phyloP scores from a whole-genome alignment of 2,888 invertebrate genomes.

The Bugulina stolonifera region DNA sequence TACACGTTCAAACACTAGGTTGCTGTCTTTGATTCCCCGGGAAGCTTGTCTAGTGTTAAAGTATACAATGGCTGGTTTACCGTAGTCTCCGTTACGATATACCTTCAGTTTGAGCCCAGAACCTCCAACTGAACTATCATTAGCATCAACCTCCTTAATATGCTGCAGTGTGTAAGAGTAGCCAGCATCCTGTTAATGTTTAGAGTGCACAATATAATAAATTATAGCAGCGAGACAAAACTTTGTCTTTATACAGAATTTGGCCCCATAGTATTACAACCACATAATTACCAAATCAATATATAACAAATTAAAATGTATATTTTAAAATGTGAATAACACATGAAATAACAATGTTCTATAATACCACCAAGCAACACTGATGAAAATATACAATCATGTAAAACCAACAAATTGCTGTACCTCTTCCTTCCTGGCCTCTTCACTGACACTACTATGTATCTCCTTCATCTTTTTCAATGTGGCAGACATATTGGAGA shows the following conservation, averaged over 20 bases:
- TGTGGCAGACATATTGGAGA: slow-evolving; percentile 39
- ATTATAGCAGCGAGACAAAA: too few species aligned
- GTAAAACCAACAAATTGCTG: too few species aligned
- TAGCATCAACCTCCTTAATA: slow-evolving; percentile 40
- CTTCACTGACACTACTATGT: slow-evolving; percentile 9
- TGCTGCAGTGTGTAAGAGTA: slow-evolving; percentile 43
- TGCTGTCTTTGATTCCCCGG: slow-evolving; percentile 35
- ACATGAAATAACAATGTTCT: too few species aligned
- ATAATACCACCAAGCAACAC: too few species aligned
- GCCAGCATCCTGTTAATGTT: slow-evolving; percentile 34
- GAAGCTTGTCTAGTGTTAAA: slow-evolving; percentile 48
- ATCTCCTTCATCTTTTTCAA: slow-evolving; percentile 30
- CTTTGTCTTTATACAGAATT: too few species aligned
- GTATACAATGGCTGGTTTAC: slow-evolving; percentile 39
- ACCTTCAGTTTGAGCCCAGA: slow-evolving; percentile 48
- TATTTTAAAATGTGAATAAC: too few species aligned
- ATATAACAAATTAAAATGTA: too few species aligned
- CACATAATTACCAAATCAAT: too few species aligned
- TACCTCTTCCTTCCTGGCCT: slow-evolving; percentile 32
- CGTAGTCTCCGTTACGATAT: slow-evolving; percentile 46
- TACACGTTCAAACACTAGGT: slow-evolving; percentile 20
- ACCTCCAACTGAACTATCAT: slow-evolving; percentile 41
- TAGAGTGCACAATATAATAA: too few species aligned
- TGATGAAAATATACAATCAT: too few species aligned
- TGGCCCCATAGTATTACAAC: too few species aligned